A percentile compares a stretch with the other conserved stretches of the same genome.
These are phyloP conservation scores for Heliconius hortense DNA, from an alignment of 2,888 invertebrate species.

Conservation along the genomic window DNA sequence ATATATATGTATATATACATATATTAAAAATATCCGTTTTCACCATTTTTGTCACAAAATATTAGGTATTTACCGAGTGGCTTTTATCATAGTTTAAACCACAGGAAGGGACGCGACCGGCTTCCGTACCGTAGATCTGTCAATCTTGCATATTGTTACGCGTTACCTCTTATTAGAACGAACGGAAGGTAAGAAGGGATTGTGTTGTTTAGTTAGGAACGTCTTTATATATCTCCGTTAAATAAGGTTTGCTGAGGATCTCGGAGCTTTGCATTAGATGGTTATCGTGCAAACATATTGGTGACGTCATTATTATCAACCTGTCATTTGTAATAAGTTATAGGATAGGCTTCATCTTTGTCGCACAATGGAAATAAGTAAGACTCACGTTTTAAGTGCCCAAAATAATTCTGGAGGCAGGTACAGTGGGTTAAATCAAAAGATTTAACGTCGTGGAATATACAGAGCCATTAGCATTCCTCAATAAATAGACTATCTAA, in stretches of 20 bases:
- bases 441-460: too few species aligned
- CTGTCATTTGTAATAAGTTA: background rate
- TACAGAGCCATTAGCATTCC: too few species aligned
- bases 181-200: constrained; percentile 20
- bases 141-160: constrained; percentile 28
- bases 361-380: too few species aligned
- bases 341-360: background rate
- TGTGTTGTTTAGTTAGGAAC: constrained; percentile 34
- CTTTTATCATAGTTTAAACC: constrained; percentile 18
- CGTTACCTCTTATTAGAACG: constrained; percentile 22
- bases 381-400: too few species aligned
- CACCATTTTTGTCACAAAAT: background rate
- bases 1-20: too few species aligned
- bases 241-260: constrained; percentile 27
- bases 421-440: background rate
- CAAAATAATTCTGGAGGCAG: too few species aligned
- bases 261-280: constrained; percentile 4
- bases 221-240: constrained; percentile 33
- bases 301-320: background rate
- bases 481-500: too few species aligned
- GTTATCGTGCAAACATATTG: constrained; percentile 13
- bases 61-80: background rate
- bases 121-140: constrained; percentile 24
- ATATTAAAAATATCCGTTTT: background rate
- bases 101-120: constrained; percentile 1